These are phyloP conservation scores for Xestoiulus laeticollis DNA, from an alignment of 2,888 invertebrate species.

Conservation along the genomic window DNA sequence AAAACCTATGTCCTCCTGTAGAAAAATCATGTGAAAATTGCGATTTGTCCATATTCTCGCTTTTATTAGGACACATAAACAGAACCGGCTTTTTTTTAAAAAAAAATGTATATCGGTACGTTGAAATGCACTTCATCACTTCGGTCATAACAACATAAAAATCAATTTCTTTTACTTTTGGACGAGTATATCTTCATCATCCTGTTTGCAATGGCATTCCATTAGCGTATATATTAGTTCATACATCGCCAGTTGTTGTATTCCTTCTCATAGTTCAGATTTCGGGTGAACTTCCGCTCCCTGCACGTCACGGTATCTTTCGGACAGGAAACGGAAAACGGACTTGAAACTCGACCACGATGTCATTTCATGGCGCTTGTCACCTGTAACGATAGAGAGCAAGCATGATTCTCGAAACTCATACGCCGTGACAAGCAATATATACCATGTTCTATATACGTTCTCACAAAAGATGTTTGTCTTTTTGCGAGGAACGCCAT, in stretches of 20 bases:
- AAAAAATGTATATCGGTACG: neutral
- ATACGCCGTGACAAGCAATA: neutral
- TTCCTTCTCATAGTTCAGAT: neutral
- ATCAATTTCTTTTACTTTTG: neutral
- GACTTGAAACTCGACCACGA: constrained; percentile 51
- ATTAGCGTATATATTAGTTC: neutral
- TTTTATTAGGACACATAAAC: neutral
- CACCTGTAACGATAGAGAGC: constrained; percentile 33
- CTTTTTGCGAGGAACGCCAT: neutral
- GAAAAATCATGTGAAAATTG: neutral
- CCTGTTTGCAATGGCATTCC: neutral
- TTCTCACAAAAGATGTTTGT: neutral
- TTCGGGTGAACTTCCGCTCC: neutral
- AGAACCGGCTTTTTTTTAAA: neutral
- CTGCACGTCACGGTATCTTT: constrained; percentile 1
- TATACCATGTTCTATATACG: neutral
- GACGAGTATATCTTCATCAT: neutral
- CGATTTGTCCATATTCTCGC: neutral
- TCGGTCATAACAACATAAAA: neutral
- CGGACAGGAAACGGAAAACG: constrained; percentile 47
- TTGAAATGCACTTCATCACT: neutral
- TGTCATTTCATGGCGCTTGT: constrained; percentile 44
- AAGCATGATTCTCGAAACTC: neutral
- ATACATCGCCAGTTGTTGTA: neutral
- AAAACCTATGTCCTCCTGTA: neutral